Conservation (phyloP, 2,797 vertebrate species). For the Pseudomugil tenellus region DNA sequence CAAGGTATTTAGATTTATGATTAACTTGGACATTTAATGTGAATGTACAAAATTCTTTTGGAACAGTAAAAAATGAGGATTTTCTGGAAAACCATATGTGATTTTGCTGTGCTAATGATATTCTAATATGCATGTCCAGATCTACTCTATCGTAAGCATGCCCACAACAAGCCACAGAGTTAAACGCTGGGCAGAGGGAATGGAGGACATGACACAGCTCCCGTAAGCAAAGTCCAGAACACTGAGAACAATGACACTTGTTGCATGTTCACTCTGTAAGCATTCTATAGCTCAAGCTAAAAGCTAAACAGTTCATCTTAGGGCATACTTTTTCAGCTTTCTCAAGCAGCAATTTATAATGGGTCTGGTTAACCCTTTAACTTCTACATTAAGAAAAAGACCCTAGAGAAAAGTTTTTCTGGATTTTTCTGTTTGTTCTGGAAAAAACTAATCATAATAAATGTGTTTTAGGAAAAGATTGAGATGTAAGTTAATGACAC, state of each 20-base stretch:
- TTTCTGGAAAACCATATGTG: slow-evolving; percentile 20
- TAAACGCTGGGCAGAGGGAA: slow-evolving; percentile 84
- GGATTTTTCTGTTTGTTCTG: too few species aligned
- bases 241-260: slow-evolving; percentile 36
- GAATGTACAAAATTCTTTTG: too few species aligned
- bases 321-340: slow-evolving; percentile 27
- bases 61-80: too few species aligned
- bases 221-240: slow-evolving; percentile 85
- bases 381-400: too few species aligned
- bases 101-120: slow-evolving; percentile 38
- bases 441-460: too few species aligned
- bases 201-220: slow-evolving; percentile 96
- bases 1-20: slow-evolving; percentile 84
- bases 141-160: slow-evolving; percentile 90
- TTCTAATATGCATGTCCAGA: slow-evolving; percentile 77
- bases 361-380: neutral
- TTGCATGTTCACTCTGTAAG: slow-evolving; percentile 24
- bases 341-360: slow-evolving; percentile 14
- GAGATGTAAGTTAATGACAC: too few species aligned
- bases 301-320: slow-evolving; percentile 25
- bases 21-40: neutral
- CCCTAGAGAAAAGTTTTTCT: too few species aligned
- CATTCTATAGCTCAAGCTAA: slow-evolving; percentile 16
- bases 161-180: slow-evolving; percentile 82
- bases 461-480: too few species aligned